These are phyloP conservation scores for Nothocercus julius DNA, from an alignment of 2,113 vertebrate genomes.

Conservation along the genomic window DNA sequence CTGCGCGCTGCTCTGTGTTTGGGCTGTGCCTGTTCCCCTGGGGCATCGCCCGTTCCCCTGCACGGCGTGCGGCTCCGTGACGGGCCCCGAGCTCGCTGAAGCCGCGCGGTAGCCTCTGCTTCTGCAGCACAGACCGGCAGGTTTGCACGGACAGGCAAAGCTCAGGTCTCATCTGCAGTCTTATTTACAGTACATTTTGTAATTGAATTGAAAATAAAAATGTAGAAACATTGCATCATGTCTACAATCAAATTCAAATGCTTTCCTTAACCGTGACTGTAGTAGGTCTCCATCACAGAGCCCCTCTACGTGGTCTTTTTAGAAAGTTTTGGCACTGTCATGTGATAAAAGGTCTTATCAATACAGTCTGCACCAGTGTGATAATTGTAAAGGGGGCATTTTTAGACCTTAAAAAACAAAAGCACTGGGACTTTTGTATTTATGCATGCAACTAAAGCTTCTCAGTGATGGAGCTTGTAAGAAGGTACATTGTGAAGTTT, in stretches of 20 bases:
- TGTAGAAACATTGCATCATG: rapidly evolving
- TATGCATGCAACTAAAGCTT: not conserved
- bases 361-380: rapidly evolving
- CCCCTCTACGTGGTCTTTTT: not conserved
- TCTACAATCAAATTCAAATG: not conserved
- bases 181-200: not conserved
- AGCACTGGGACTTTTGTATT: not conserved
- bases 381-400: not conserved
- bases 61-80: too few relatives aligned
- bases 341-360: rapidly evolving
- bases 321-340: not conserved
- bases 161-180: not conserved
- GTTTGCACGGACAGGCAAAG: not conserved
- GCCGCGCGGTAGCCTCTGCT: not conserved
- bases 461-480: not conserved
- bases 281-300: not conserved
- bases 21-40: rapidly evolving
- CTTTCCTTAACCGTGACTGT: not conserved
- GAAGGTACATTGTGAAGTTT: not conserved
- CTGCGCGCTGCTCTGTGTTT: rapidly evolving
- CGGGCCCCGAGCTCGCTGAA: too few relatives aligned
- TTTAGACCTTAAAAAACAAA: not conserved
- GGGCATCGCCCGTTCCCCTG: not conserved
- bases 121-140: not conserved
- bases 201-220: not conserved